These are phyloP conservation scores for Dryobotodes eremita DNA, from an alignment of 2,888 invertebrate genomes.

Conservation along the genomic window DNA sequence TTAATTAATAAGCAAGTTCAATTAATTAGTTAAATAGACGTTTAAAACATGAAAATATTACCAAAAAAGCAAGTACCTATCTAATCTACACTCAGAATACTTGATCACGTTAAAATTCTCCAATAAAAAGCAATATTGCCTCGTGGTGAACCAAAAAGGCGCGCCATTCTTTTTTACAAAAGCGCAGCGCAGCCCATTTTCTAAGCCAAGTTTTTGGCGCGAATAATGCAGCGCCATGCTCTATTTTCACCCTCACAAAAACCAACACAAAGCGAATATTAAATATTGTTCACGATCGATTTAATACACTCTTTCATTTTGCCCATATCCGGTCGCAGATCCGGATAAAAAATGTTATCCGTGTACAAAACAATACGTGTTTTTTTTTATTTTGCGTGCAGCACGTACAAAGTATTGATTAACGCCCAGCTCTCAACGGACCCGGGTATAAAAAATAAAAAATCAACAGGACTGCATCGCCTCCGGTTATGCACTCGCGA, in stretches of 20 bases:
- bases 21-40: neutral
- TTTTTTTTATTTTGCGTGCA: slow-evolving; percentile 72
- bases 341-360: slow-evolving; percentile 76
- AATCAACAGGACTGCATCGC: slow-evolving; percentile 79
- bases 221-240: slow-evolving; percentile 35
- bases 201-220: slow-evolving; percentile 45
- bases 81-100: neutral
- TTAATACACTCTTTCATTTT: slow-evolving; percentile 70
- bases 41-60: neutral
- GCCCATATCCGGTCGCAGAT: slow-evolving; percentile 68
- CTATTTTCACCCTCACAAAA: slow-evolving; percentile 53
- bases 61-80: neutral
- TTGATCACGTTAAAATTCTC: slow-evolving; percentile 22
- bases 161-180: slow-evolving; percentile 41
- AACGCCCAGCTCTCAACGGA: slow-evolving; percentile 78
- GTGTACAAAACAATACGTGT: slow-evolving; percentile 69
- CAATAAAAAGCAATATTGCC: slow-evolving; percentile 55
- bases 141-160: slow-evolving; percentile 42
- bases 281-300: slow-evolving; percentile 72
- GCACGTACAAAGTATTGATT: slow-evolving; percentile 82
- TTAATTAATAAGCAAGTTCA: neutral
- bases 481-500: slow-evolving; percentile 79
- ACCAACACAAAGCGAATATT: slow-evolving; percentile 64
- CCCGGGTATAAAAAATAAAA: slow-evolving; percentile 81
- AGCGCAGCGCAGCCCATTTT: slow-evolving; percentile 37